Evolutionary conservation across 2,888 invertebrate species (phyloP).

Genomic region (Choristoneura rosaceana): DNA sequence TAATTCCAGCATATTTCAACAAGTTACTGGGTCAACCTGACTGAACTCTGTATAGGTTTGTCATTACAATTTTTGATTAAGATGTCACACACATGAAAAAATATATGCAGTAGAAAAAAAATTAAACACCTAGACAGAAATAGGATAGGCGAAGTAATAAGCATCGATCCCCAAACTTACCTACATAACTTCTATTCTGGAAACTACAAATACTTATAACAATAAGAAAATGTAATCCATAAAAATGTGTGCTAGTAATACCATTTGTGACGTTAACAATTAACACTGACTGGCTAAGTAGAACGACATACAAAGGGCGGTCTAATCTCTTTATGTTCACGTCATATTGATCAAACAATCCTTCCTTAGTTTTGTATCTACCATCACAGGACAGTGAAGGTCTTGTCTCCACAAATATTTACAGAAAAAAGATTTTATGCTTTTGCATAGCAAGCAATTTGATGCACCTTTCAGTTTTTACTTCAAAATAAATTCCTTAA

Average conservation of each 20-base stretch:
- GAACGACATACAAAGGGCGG: slow-evolving; percentile 25
- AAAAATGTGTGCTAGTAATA: slow-evolving; percentile 2
- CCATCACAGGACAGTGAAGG: slow-evolving; percentile 13
- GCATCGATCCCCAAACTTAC: neutral
- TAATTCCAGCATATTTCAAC: too few relatives aligned
- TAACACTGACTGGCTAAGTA: slow-evolving; percentile 11
- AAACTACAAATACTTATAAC: neutral
- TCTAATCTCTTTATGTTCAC: slow-evolving; percentile 10
- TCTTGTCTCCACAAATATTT: neutral
- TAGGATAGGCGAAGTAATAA: neutral
- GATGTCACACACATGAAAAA: too few relatives aligned
- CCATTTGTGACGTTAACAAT: slow-evolving; percentile 1
- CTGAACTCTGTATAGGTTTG: too few relatives aligned
- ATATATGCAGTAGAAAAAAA: too few relatives aligned
- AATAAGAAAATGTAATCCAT: neutral
- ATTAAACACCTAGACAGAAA: neutral
- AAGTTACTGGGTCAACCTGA: too few relatives aligned
- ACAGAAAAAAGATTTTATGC: neutral
- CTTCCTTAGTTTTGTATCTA: neutral
- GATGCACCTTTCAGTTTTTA: too few relatives aligned
- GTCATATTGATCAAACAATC: slow-evolving; percentile 15
- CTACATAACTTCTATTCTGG: neutral
- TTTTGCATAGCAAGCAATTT: too few relatives aligned
- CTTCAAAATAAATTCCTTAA: too few relatives aligned
- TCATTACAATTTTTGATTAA: too few relatives aligned